Evolutionary conservation across 2,113 vertebrate species (phyloP), one percentile per base, ranked within the genome.

Genomic region (Erythrocercus mccallii): DNA sequence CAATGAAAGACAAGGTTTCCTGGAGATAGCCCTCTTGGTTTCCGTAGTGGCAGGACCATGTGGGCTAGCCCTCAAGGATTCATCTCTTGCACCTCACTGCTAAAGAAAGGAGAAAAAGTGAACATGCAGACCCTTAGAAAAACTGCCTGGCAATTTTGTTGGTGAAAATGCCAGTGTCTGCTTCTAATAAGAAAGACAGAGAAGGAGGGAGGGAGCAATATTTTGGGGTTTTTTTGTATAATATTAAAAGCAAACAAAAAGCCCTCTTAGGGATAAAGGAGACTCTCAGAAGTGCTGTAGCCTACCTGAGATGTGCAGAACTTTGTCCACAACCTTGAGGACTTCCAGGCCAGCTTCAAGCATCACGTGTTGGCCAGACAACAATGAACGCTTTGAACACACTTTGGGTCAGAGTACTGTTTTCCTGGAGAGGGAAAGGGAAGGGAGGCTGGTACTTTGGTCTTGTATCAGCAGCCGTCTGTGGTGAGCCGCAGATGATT

Each of bases 341-440:
- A 76, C 51, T 94, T 91, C 66, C 78, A 95, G 91, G 57, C 73
- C 73, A 74, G 28, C 62, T 88, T 91, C 42, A 73, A 70, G 38
- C 33, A 15, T 72, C 0, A 0, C 0, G 28, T 61, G 57, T 66
- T 3, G 31, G 48, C 76, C 89, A 95, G 93, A 94, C 87, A 89
- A 87, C 95, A 95, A 40, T 80, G 81, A 82, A 61, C 15, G 58
- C 62, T 82, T 91, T 95, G 87, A 97, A 33, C 14, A 30, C 24
- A 2, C 81, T 94, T 83, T 86, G 86, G 72, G 86, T 81, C 72
- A 62, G 50, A 66, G 17, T 37, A n/a, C 66, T 61, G 45, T 83
- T 90, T 93, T 58, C 35, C 44, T 84, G 53, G 44, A 73, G 35
- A 47, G 35, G 24, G 35, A 81, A 69, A 85, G 38, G 78, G 45